Evolutionary conservation across 1,140 invertebrate genomes (phyloP).

Genomic region (Tribolium castaneum): DNA sequence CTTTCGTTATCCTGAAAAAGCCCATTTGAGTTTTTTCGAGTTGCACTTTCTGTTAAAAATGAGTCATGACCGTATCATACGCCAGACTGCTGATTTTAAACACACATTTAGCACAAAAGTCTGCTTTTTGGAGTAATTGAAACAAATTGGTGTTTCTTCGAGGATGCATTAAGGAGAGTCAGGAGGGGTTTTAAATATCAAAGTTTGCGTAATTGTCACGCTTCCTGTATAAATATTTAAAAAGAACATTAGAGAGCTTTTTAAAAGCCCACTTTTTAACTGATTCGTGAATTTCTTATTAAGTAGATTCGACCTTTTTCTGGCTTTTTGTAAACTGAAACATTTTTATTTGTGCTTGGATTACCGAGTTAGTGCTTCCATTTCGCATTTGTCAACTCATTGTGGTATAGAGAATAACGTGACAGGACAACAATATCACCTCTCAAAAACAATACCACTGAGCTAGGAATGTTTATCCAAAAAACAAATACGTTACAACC

Average conservation of each 20-base stretch:
- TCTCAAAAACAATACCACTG: conserved; percentile 1
- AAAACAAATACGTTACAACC: conserved; percentile 15
- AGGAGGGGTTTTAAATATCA: conserved; percentile 19
- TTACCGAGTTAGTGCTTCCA: neutral
- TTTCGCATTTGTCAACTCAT: neutral
- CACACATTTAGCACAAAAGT: neutral
- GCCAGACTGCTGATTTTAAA: neutral
- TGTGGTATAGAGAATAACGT: neutral
- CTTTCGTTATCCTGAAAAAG: neutral
- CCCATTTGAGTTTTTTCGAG: neutral
- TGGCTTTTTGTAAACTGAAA: neutral
- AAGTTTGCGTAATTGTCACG: conserved; percentile 27
- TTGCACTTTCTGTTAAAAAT: neutral
- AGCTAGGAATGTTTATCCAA: conserved; percentile 28
- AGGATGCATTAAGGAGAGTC: conserved; percentile 24
- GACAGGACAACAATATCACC: conserved; percentile 5
- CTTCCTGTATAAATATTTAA: conserved; percentile 24
- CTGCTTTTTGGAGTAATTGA: neutral
- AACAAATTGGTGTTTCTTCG: conserved; percentile 6
- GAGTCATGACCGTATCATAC: neutral
- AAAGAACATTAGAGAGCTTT: conserved; percentile 23
- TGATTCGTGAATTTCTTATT: conserved; percentile 2
- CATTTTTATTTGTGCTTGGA: neutral
- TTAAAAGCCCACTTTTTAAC: conserved; percentile 5
- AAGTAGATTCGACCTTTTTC: neutral